Evolutionary conservation across 2,113 vertebrate species (phyloP).

Genomic region (Periophthalmodon schlosseri): DNA sequence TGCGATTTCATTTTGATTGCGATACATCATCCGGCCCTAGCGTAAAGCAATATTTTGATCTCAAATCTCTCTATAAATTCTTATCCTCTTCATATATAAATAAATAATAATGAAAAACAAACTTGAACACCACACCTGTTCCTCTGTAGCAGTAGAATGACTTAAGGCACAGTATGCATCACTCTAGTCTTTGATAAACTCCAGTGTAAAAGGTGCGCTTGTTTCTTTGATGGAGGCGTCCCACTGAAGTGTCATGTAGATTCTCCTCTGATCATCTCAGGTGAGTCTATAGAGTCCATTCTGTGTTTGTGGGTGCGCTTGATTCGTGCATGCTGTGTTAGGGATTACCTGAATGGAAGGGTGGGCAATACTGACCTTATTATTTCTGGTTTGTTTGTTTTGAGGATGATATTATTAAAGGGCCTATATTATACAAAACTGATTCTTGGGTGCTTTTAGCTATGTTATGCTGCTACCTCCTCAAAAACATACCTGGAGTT

Average conservation of each 20-base stretch:
- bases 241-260: neutral
- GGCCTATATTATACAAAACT: no score
- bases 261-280: neutral
- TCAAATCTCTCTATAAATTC: neutral
- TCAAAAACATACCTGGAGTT: no score
- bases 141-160: neutral
- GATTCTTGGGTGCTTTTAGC: no score
- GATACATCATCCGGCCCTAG: no score
- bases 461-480: no score
- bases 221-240: neutral
- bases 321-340: constrained; percentile 4
- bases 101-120: neutral
- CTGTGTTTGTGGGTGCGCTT: constrained; percentile 17
- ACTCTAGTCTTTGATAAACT: neutral
- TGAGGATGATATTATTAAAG: no score
- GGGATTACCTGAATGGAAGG: no score
- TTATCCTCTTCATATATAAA: neutral
- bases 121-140: neutral
- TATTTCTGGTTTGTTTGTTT: no score
- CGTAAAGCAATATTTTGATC: neutral
- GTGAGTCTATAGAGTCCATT: constrained; percentile 12
- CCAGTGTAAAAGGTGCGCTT: neutral
- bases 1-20: no score
- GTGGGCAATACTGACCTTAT: no score
- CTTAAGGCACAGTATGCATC: neutral